Base-by-base conservation (phyloP, 1,140 invertebrate genomes). In the Drosophila orena region DNA sequence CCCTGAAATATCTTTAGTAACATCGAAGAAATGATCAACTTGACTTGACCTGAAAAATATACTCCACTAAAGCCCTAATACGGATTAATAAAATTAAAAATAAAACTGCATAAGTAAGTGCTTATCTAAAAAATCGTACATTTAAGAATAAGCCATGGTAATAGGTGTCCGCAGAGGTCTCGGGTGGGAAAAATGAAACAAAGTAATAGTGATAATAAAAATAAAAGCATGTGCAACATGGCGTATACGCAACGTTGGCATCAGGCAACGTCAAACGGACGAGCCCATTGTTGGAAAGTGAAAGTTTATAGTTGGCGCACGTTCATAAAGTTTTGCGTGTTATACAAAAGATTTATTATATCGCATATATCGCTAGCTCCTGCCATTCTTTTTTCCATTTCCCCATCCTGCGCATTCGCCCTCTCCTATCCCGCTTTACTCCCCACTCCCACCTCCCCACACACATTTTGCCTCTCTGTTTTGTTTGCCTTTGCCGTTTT, bases 331-430 rank as follows among this genome's bases (percentile, higher is more conserved):
- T 84, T 84, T 84, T 84, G 80, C 80, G 80, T 84, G 80, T 84
- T 84, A 79, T 84, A 84, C 80, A 78, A 84, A 84, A 84, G 80
- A 84, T 84, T 84, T 84, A 84, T 84, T 84, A 84, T 84, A 84
- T 84, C 80, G 80, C 80, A 84, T 71, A 84, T 84, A 84, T 84
- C 76, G 80, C 74, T 78, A 69, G 74, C 76, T 79, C 69, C 70
- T 81, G 74, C 56, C 47, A 58, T 58, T 79, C 46, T 56, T 60
- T 70, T 74, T 83, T 55, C 58, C 81, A 70, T 62, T 59, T 72
- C 44, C 52, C 44, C 65, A 70, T 71, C 66, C 69, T 43, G 54
- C 37, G 60, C 56, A 49, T 40, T 40, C 40, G 14, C 40, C 64
- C 42, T 10, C 20, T 12, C 38, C 52, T 40, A 17, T 15, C 22